Conservation (phyloP, 1,140 invertebrate genomes). For the Drosophila yakuba region DNA sequence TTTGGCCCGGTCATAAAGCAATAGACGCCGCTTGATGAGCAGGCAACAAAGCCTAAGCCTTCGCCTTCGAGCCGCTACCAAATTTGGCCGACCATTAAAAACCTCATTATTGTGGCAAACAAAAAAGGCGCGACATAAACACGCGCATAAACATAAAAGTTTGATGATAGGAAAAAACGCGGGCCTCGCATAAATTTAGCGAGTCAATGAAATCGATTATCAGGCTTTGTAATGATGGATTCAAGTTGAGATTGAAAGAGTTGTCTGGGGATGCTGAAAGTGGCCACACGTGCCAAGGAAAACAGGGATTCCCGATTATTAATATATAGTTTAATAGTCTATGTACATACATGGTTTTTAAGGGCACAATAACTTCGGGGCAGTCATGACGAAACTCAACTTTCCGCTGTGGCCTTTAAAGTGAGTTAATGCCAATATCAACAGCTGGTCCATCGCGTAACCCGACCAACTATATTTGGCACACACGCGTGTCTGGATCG, state of each 20-base stretch:
- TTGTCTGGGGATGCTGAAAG: constrained; percentile 25
- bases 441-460: constrained; percentile 33
- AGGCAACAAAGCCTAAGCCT: constrained; percentile 13
- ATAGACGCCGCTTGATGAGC: constrained; percentile 53
- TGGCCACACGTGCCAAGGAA: background rate
- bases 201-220: constrained; percentile 49
- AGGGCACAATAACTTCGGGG: background rate
- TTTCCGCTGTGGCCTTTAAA: constrained; percentile 3
- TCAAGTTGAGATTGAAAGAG: constrained; percentile 27
- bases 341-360: too few relatives aligned
- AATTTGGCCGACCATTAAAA: constrained; percentile 49
- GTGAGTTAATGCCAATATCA: constrained; percentile 51
- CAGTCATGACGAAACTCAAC: background rate
- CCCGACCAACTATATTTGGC: constrained; percentile 32
- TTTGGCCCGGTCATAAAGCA: constrained; percentile 36
- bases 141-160: constrained; percentile 61
- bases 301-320: constrained; percentile 1
- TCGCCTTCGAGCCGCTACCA: constrained; percentile 36
- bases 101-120: constrained; percentile 55
- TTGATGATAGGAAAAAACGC: constrained; percentile 46
- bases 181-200: constrained; percentile 39
- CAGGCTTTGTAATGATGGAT: constrained; percentile 31
- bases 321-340: too few relatives aligned
- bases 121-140: constrained; percentile 56
- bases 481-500: constrained; percentile 12